These are phyloP conservation scores for Ibidorhyncha struthersii DNA, from an alignment of 2,113 vertebrate species.

Conservation along the genomic window DNA sequence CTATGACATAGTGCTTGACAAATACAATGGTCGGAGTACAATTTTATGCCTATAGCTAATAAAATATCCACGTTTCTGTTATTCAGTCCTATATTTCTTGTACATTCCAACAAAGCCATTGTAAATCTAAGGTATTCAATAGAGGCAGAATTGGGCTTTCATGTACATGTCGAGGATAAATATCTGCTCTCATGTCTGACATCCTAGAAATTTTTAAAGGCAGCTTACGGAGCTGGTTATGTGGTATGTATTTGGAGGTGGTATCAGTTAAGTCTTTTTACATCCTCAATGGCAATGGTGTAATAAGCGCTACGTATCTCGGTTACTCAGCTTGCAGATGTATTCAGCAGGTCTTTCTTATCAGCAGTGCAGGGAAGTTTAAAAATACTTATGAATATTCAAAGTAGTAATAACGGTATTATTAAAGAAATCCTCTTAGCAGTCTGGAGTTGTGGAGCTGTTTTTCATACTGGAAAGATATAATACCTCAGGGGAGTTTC, in stretches of 20 bases:
- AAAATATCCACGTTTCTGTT: not conserved
- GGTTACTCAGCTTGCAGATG: not conserved
- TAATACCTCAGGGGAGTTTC: not conserved
- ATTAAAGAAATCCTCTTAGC: not conserved
- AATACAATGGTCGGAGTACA: not conserved
- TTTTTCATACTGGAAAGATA: not conserved
- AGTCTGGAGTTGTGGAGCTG: not conserved
- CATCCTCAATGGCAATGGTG: not conserved
- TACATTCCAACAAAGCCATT: not conserved
- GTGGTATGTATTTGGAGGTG: not conserved
- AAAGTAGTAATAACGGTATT: not conserved
- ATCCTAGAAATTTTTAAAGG: not conserved
- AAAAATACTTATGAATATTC: not conserved
- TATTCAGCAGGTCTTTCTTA: not conserved
- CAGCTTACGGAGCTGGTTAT: not conserved
- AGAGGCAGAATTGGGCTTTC: not conserved
- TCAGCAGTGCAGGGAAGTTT: not conserved
- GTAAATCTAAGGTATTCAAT: not conserved
- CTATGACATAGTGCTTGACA: constrained; percentile 5
- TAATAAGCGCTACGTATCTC: not conserved
- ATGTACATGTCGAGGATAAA: not conserved
- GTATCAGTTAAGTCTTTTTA: not conserved
- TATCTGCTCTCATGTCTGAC: not conserved
- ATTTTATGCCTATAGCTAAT: not conserved
- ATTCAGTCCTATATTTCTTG: not conserved